Percentiles rank a stretch among this genome's conserved stretches.
These are phyloP conservation scores for Bufo gargarizans DNA, from an alignment of 2,113 vertebrate species.

Conservation along the genomic window DNA sequence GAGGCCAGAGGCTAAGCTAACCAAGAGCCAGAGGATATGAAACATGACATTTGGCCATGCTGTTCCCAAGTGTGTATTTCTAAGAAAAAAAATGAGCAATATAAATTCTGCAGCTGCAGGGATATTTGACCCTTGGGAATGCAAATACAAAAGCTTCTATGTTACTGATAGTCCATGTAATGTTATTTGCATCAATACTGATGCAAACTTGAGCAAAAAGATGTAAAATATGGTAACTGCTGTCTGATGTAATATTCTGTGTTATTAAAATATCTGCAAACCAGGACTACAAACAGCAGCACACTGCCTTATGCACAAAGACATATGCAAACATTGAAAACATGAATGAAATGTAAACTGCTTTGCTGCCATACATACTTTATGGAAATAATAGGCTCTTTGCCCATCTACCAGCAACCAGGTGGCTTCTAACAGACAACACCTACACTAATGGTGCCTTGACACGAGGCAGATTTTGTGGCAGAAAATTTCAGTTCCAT, in stretches of 20 bases:
- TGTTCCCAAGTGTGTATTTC: slow-evolving; percentile 48
- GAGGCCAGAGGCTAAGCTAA: slow-evolving; percentile 24
- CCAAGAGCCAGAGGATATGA: neutral
- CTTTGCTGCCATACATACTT: no score
- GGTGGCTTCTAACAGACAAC: no score
- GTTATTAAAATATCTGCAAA: neutral
- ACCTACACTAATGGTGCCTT: no score
- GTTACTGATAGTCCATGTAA: slow-evolving; percentile 11
- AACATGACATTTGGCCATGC: slow-evolving; percentile 39
- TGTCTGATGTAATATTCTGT: slow-evolving; percentile 6
- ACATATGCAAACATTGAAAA: no score
- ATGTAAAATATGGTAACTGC: neutral
- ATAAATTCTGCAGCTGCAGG: slow-evolving; percentile 54
- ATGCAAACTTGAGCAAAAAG: slow-evolving; percentile 26
- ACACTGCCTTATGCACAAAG: no score
- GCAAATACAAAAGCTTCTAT: slow-evolving; percentile 31
- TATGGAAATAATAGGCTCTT: no score
- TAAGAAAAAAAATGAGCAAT: slow-evolving; percentile 41
- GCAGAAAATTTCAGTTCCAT: no score
- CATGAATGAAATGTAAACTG: no score
- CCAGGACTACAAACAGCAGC: no score
- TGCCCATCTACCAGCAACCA: no score
- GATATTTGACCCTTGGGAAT: slow-evolving; percentile 38
- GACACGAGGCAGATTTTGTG: no score
- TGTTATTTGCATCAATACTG: slow-evolving; percentile 8